Evolutionary conservation across 2,797 vertebrate species (phyloP).

Genomic region (Austrolebias charrua): DNA sequence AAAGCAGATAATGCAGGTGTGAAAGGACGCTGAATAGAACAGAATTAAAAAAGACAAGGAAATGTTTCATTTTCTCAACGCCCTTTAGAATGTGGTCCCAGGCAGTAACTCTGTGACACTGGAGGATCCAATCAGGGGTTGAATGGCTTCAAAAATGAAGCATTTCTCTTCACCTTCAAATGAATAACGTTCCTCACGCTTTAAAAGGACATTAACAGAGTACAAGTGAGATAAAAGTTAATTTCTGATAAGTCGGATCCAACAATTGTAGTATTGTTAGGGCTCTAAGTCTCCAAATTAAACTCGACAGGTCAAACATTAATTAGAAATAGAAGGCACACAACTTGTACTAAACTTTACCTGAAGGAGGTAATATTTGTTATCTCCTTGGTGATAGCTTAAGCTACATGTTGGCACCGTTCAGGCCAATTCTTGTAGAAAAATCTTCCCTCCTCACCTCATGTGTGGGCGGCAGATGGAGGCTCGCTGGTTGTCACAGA

Average conservation of each 20-base stretch:
- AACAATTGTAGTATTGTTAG: slow-evolving; percentile 58
- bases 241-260: slow-evolving; percentile 66
- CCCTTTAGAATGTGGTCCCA: slow-evolving; percentile 60
- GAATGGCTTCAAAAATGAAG: slow-evolving; percentile 69
- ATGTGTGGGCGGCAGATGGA: slow-evolving; percentile 65
- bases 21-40: slow-evolving; percentile 63
- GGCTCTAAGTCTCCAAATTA: slow-evolving; percentile 46
- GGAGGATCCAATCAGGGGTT: slow-evolving; percentile 65
- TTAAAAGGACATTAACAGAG: slow-evolving; percentile 48
- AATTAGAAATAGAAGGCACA: slow-evolving; percentile 24
- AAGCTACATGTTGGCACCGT: slow-evolving; percentile 27
- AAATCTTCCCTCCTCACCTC: slow-evolving; percentile 48
- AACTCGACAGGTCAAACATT: slow-evolving; percentile 56
- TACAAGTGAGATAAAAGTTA: slow-evolving; percentile 66
- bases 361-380: slow-evolving; percentile 34
- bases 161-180: slow-evolving; percentile 50
- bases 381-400: background rate
- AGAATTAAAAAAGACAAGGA: slow-evolving; percentile 66
- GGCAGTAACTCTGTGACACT: slow-evolving; percentile 47
- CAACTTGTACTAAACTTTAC: slow-evolving; percentile 40
- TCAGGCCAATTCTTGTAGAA: slow-evolving; percentile 38
- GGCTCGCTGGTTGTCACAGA: slow-evolving; percentile 50
- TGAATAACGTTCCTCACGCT: slow-evolving; percentile 47
- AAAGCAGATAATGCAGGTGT: slow-evolving; percentile 66
- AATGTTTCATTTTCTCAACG: slow-evolving; percentile 70